phyloP scores from a whole-genome alignment of 2,113 vertebrate genomes.

The Pampusana beccarii region DNA sequence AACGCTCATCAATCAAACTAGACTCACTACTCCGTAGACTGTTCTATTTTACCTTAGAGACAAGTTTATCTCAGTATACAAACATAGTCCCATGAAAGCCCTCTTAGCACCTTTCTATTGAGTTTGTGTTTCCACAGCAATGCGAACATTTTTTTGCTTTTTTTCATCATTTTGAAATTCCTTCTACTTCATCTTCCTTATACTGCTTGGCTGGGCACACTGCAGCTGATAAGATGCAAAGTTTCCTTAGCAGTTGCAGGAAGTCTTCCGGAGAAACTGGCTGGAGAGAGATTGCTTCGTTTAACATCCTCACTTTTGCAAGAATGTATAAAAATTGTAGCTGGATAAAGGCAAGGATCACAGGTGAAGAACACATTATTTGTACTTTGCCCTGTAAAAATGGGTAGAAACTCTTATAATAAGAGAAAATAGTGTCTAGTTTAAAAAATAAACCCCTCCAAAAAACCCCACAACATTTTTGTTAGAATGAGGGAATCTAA shows the following conservation, averaged over 20 bases:
- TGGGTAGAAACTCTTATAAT: not conserved
- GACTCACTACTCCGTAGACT: not conserved
- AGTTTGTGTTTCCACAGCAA: not conserved
- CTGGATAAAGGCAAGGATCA: not conserved
- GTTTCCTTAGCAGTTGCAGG: not conserved
- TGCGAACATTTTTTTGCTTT: not conserved
- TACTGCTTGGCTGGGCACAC: not conserved
- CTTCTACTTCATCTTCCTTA: slow-evolving; percentile 9
- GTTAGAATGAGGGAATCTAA: not conserved
- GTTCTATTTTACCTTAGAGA: not conserved
- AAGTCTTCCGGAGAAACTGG: not conserved
- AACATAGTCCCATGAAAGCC: not conserved
- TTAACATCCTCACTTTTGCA: not conserved
- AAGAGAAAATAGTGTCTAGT: not conserved
- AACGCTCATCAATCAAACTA: not conserved
- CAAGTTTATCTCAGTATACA: not conserved
- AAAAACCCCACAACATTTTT: not conserved
- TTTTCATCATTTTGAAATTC: not conserved
- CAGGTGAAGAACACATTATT: not conserved
- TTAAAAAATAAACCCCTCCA: not conserved
- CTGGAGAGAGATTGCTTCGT: not conserved
- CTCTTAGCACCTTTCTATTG: not conserved
- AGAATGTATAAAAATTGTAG: not conserved
- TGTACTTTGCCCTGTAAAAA: not conserved
- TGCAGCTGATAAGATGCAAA: not conserved